A percentile compares a stretch with the other conserved stretches of the same genome.
Evolutionary conservation across 2,797 vertebrate species (phyloP).

Genomic region (Oryzias dopingdopingensis): DNA sequence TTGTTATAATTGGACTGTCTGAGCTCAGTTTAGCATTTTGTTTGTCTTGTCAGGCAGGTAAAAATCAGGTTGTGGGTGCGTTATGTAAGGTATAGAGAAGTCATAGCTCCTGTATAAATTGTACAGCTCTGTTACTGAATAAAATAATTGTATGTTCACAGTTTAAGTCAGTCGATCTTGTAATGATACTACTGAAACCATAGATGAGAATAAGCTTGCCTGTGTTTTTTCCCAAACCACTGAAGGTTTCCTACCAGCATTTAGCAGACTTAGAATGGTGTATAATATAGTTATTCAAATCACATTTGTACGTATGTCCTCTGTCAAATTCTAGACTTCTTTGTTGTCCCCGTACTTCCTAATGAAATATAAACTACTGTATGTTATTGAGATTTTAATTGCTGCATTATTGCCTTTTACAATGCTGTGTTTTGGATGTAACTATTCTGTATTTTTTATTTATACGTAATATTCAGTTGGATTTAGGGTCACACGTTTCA

Average conservation of each 20-base stretch:
- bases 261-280: slow-evolving; percentile 76
- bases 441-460: slow-evolving; percentile 83
- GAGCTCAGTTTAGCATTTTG: slow-evolving; percentile 15
- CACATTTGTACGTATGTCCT: slow-evolving; percentile 74
- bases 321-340: slow-evolving; percentile 66
- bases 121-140: slow-evolving; percentile 79
- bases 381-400: slow-evolving; percentile 78
- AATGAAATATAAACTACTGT: slow-evolving; percentile 68
- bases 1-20: slow-evolving; percentile 8
- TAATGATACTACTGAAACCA: slow-evolving; percentile 74
- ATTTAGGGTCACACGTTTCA: slow-evolving; percentile 78
- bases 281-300: slow-evolving; percentile 74
- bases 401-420: slow-evolving; percentile 84
- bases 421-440: slow-evolving; percentile 84
- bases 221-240: slow-evolving; percentile 72
- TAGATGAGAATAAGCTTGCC: slow-evolving; percentile 77
- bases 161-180: slow-evolving; percentile 73
- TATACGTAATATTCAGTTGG: slow-evolving; percentile 76
- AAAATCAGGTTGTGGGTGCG: slow-evolving; percentile 52
- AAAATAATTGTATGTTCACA: slow-evolving; percentile 74
- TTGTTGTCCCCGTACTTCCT: slow-evolving; percentile 64
- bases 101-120: slow-evolving; percentile 75
- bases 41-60: slow-evolving; percentile 47
- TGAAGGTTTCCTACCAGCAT: slow-evolving; percentile 80
- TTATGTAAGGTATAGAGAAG: slow-evolving; percentile 61